phyloP scores from a whole-genome alignment of 2,113 vertebrate species.

The Gymnobelideus leadbeateri region DNA sequence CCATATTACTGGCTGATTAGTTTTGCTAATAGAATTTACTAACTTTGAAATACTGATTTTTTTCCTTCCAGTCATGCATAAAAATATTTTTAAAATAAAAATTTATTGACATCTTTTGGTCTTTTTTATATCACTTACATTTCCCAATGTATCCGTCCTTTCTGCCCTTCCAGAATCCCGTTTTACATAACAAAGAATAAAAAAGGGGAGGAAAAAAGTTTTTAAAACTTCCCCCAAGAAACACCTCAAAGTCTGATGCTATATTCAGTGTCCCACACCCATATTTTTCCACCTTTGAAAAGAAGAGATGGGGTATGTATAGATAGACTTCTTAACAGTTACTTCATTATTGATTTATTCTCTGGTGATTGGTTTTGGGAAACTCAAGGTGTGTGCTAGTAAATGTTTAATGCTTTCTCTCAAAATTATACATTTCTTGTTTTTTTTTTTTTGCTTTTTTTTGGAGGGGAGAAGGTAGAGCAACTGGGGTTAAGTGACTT shows the following conservation, averaged over 20 bases:
- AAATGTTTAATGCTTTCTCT: background rate
- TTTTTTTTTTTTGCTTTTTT: too few relatives aligned
- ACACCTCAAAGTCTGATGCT: background rate
- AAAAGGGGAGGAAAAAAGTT: background rate
- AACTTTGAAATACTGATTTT: background rate
- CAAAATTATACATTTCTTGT: background rate
- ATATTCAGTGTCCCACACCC: background rate
- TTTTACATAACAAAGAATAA: background rate
- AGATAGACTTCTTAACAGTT: background rate
- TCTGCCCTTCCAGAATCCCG: background rate
- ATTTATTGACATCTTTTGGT: background rate
- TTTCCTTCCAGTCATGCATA: background rate
- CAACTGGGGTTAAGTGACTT: too few relatives aligned
- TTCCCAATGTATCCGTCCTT: background rate
- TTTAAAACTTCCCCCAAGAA: background rate
- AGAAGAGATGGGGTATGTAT: background rate
- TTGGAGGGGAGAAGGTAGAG: too few relatives aligned
- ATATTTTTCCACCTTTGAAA: background rate
- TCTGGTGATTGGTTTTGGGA: background rate
- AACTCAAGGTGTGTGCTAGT: background rate
- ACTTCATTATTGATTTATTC: background rate
- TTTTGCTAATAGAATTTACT: background rate
- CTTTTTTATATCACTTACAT: background rate
- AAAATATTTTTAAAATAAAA: constrained; percentile 4
- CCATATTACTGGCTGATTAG: background rate